These are phyloP conservation scores for Nanorana parkeri DNA, from an alignment of 2,113 vertebrate genomes.

Conservation along the genomic window DNA sequence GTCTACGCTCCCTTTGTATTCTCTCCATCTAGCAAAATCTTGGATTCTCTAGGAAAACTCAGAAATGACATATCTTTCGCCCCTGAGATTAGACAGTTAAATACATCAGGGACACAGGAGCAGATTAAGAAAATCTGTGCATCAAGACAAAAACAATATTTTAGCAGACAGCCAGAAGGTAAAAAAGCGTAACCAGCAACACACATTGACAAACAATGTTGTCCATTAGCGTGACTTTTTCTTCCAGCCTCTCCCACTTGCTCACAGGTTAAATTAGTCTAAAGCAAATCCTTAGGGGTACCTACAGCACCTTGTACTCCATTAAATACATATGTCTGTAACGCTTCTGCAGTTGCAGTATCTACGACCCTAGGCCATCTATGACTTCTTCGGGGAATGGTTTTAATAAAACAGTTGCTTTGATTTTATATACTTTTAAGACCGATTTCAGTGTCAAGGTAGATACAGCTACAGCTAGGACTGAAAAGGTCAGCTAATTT, in stretches of 20 bases:
- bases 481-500: slow-evolving; percentile 3
- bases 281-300: slow-evolving; percentile 49
- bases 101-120: slow-evolving; percentile 47
- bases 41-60: slow-evolving; percentile 41
- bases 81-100: slow-evolving; percentile 54
- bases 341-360: slow-evolving; percentile 39
- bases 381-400: slow-evolving; percentile 26
- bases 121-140: slow-evolving; percentile 54
- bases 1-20: slow-evolving; percentile 20
- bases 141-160: slow-evolving; percentile 51
- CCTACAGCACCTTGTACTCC: slow-evolving; percentile 53
- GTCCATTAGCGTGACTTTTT: slow-evolving; percentile 46
- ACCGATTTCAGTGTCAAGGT: slow-evolving; percentile 10
- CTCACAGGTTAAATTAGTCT: slow-evolving; percentile 54
- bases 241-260: slow-evolving; percentile 43
- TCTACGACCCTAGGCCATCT: slow-evolving; percentile 43
- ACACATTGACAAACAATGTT: slow-evolving; percentile 54
- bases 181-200: slow-evolving; percentile 42
- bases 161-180: slow-evolving; percentile 47
- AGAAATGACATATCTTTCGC: slow-evolving; percentile 52
- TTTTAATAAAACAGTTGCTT: slow-evolving; percentile 47
- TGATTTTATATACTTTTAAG: slow-evolving; percentile 42
- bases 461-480: not conserved
- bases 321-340: slow-evolving; percentile 56
- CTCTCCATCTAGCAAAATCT: slow-evolving; percentile 21